Base-by-base conservation (phyloP, 1,140 invertebrate species). In the Drosophila pandora region DNA sequence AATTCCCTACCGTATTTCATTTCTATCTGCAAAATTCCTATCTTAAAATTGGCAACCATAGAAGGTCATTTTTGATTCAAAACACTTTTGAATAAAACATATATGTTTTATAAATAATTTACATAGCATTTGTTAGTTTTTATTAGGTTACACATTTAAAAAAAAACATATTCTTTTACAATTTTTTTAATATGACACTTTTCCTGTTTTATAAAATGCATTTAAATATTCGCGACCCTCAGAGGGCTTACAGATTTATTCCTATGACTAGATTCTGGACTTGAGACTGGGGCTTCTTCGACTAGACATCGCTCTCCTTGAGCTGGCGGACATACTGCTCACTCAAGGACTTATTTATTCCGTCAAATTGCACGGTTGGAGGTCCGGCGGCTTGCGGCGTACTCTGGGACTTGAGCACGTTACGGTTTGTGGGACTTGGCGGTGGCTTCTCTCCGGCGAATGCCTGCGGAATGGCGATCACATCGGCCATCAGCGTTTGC, bases 251-350 rank as follows among this genome's bases (percentile, higher is more conserved):
- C 45, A 43, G 41, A 43, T 43, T 62, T 43, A 30, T 34, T 34
- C 25, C 48, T 64, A 64, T 88, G 80, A 82, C 79, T 88, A 88
- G 74, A 76, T 75, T 71, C 69, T 67, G 72, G 60, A 62, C 54
- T 68, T 81, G 58, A 13, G 58, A 75, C 49, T 50, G 37, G 25
- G 41, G 4, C 21, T 43, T 34, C 32, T 45, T 39, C 69, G 79
- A 88, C 84, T 89, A 89, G 73, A 89, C 84, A 48, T 89, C 85
- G 67, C 90, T 91, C 62, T 90, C 90, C 45, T 90, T 91, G 7
- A 85, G 67, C 59, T 91, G 90, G 32, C 79, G 84, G 0, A 91
- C 90, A 68, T 78, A 90, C 58, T 91, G 90, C 48, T 91, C 90
- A 53, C 90, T 91, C 21, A 89, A 71, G 7, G 90, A 91, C 58